Conservation (phyloP, 1,140 invertebrate genomes). For the Tetranychus cinnabarinus region DNA sequence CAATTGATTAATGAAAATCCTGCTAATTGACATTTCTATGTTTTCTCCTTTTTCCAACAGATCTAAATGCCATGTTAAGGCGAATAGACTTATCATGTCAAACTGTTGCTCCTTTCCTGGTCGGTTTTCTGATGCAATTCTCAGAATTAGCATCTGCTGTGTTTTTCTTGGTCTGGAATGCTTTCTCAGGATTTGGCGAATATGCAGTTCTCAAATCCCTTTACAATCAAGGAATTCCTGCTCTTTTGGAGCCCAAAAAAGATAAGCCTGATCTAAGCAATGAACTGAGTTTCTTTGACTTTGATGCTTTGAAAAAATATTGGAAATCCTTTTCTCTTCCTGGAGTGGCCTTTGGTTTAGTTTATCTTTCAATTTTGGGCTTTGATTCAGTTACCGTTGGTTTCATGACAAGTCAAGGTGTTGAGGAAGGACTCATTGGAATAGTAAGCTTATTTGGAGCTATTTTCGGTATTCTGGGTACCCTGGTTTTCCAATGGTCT, state of each 20-base stretch:
- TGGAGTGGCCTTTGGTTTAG: neutral
- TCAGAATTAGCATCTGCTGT: slow-evolving; percentile 19
- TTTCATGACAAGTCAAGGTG: neutral
- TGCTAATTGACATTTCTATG: neutral
- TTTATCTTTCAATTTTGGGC: neutral
- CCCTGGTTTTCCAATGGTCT: neutral
- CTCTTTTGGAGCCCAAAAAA: neutral
- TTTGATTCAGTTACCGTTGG: neutral
- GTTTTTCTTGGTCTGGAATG: slow-evolving; percentile 18
- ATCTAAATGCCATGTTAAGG: slow-evolving; percentile 22
- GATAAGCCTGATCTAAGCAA: neutral
- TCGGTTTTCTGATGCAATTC: slow-evolving; percentile 24
- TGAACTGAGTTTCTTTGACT: neutral
- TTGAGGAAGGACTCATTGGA: neutral
- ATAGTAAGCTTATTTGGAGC: neutral
- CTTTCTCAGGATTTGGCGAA: neutral
- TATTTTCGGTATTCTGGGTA: neutral
- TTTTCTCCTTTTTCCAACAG: slow-evolving; percentile 11
- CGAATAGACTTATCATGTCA: slow-evolving; percentile 26
- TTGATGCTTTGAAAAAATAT: neutral
- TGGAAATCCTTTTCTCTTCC: neutral
- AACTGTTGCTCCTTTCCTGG: slow-evolving; percentile 26
- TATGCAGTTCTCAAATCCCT: neutral
- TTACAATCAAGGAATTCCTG: neutral
- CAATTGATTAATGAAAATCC: neutral